Percentiles rank a stretch among this genome's conserved stretches.
Evolutionary conservation across 92 coral and sea anemone species (phyloP).

Genomic region (Plumapathes pennacea): DNA sequence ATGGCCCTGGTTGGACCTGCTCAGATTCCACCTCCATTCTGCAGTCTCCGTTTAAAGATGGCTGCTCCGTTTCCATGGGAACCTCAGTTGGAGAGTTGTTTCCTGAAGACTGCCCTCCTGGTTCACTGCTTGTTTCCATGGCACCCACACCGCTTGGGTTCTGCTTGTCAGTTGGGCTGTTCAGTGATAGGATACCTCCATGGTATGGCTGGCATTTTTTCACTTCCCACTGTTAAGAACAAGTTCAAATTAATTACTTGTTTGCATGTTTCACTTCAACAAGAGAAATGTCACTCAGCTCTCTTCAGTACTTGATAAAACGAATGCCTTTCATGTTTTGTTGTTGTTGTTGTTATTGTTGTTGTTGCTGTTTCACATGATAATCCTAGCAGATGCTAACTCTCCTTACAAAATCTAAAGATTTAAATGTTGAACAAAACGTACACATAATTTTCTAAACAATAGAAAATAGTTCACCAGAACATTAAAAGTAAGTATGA

Average conservation of each 20-base stretch:
- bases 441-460: neutral
- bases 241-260: neutral
- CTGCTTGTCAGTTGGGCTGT: conserved; percentile 58
- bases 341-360: too few species aligned
- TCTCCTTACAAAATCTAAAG: neutral
- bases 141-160: conserved; percentile 68
- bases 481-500: neutral
- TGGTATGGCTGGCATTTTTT: conserved; percentile 84
- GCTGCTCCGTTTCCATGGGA: conserved; percentile 79
- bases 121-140: conserved; percentile 79
- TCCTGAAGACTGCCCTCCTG: conserved; percentile 36
- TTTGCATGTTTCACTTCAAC: too few species aligned
- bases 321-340: too few species aligned
- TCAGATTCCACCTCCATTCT: conserved; percentile 60
- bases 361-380: too few species aligned
- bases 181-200: conserved; percentile 83
- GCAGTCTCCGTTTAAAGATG: conserved; percentile 43
- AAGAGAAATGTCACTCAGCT: neutral
- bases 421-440: neutral
- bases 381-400: too few species aligned
- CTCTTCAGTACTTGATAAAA: too few species aligned
- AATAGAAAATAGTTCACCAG: neutral
- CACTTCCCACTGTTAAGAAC: conserved; percentile 95
- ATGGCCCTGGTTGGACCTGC: conserved; percentile 19
- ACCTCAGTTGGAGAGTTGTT: conserved; percentile 50